Evolutionary conservation across 1,140 invertebrate species (phyloP), one percentile per base, ranked within the genome.

Genomic region (Aphelenchoides fujianensis): DNA sequence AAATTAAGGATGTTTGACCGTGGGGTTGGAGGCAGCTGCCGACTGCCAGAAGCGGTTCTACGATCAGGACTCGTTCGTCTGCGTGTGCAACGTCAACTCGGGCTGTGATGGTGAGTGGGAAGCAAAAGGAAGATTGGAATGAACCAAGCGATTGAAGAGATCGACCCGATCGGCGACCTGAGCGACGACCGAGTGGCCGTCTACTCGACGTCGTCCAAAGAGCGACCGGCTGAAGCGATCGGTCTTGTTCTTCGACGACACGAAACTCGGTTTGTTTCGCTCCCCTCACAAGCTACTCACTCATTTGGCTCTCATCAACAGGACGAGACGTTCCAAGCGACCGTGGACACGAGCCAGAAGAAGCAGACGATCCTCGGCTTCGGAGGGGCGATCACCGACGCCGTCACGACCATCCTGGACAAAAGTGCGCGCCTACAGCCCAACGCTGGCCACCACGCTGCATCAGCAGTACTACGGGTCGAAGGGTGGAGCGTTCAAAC

Each of bases 361-460:
- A 36, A 63, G n/a, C 61, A 63, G 52, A 5, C 34, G 52, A 63
- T 63, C 5, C 7, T 63, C 5, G 61, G 61, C 16, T 63, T 63
- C 52, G 61, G 85, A 36, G 86, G 85, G 31, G 86, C 86, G 0
- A 84, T 86, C 54, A 87, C 85, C 34, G 5, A 59, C 34, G 41
- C 41, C 41, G 41, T 48, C 23, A 23, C 23, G 12, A 23, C 23
- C 23, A 23, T 48, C 23, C 41, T 12, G 23, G 23, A 48, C 41
- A 12, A 48, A n/a, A 48, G 12, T 48, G 41, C 12, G 12, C 12
- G 41, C 41, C 12, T 12, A 12, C 28, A 9, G 86, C 86, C 77
- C 78, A 86, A 34, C 79, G 84, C 37, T 84, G 83, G n/a, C 84
- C 85, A n/a, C 86, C 86, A 48, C 19, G 77, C 23, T 48, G 41